Conservation (phyloP, 2,797 vertebrate species). For the Pachyuromys duprasi region DNA sequence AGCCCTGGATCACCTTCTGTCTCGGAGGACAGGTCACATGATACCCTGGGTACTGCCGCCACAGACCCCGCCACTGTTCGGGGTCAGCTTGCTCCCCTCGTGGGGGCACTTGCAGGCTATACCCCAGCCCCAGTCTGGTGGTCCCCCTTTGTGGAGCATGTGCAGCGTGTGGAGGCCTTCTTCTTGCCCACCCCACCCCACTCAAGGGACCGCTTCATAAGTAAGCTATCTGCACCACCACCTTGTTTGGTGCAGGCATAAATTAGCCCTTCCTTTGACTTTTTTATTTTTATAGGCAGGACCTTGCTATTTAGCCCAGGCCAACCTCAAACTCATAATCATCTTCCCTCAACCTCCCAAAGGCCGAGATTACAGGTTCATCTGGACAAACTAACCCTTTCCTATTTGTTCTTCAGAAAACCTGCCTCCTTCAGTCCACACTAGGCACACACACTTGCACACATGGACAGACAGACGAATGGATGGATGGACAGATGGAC, state of each 20-base stretch:
- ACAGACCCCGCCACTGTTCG: fast-evolving
- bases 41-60: background rate
- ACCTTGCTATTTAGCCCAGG: background rate
- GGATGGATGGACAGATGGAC: too few species aligned
- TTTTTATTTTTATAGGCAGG: background rate
- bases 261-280: background rate
- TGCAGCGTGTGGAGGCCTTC: too few species aligned
- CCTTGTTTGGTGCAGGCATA: background rate
- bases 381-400: background rate
- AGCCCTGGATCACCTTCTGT: background rate
- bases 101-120: fast-evolving
- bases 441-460: fast-evolving
- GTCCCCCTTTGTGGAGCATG: fast-evolving
- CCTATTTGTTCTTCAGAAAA: background rate
- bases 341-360: background rate
- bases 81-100: background rate
- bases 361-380: background rate
- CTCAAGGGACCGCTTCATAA: background rate
- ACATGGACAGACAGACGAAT: too few species aligned
- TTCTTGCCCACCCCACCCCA: fast-evolving
- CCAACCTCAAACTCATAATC: background rate
- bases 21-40: background rate
- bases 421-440: too few species aligned
- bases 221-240: fast-evolving
- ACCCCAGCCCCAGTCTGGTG: fast-evolving